phyloP scores from a whole-genome alignment of 1,140 invertebrate species.

The Lasioglossum baleicum region DNA sequence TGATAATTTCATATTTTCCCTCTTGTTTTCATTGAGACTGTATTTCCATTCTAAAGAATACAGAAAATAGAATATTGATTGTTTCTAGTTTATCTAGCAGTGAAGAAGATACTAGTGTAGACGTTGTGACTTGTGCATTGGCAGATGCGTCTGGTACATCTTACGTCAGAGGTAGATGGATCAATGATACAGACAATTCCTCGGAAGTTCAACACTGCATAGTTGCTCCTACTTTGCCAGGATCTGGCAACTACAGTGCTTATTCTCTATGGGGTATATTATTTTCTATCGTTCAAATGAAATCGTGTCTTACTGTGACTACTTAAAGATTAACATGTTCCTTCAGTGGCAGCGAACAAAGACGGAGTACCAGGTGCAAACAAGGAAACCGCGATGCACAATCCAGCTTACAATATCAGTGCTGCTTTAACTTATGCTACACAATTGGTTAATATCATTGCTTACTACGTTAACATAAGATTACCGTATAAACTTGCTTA shows the following conservation, averaged over 20 bases:
- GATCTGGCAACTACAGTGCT: constrained; percentile 88
- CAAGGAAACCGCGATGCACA: constrained; percentile 80
- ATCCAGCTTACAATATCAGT: constrained; percentile 87
- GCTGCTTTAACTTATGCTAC: constrained; percentile 90
- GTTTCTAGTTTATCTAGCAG: constrained; percentile 74
- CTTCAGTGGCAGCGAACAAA: constrained; percentile 84
- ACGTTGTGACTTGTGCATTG: constrained; percentile 85
- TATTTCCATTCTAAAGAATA: constrained; percentile 29
- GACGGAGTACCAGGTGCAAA: constrained; percentile 82
- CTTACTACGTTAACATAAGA: constrained; percentile 88
- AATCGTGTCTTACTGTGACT: not conserved
- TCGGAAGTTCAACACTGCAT: constrained; percentile 86
- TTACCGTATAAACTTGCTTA: constrained; percentile 88
- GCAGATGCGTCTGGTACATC: constrained; percentile 88
- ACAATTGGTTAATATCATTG: constrained; percentile 89
- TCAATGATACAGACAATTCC: constrained; percentile 84
- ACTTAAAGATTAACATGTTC: constrained; percentile 20
- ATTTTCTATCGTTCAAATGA: not conserved
- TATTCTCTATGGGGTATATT: constrained; percentile 86
- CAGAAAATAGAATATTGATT: constrained; percentile 31
- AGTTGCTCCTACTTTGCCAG: constrained; percentile 87
- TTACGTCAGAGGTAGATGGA: constrained; percentile 88
- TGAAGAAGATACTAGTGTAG: constrained; percentile 80
- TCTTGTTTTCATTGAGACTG: constrained; percentile 10
- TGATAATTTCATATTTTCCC: constrained; percentile 18